Percentiles rank a stretch among this genome's conserved stretches.
These are phyloP conservation scores for Cremastobaeus sp. DNA, from an alignment of 2,888 invertebrate species.

Conservation along the genomic window DNA sequence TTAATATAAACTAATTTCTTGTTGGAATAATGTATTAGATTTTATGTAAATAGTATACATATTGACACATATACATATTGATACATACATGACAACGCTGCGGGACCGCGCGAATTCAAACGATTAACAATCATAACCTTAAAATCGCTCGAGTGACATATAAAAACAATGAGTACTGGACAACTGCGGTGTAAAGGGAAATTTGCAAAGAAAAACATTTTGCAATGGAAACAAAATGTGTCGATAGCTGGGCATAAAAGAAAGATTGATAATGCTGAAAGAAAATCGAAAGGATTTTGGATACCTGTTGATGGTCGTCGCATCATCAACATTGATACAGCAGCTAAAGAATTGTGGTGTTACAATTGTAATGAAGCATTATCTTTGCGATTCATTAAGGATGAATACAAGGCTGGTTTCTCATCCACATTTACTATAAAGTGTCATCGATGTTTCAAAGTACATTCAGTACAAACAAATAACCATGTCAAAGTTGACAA, in stretches of 20 bases:
- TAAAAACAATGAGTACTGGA: no score
- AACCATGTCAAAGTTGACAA: background rate
- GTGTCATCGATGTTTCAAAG: background rate
- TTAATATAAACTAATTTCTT: no score
- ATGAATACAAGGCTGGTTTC: background rate
- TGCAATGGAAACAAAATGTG: background rate
- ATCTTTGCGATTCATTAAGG: background rate
- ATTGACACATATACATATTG: no score
- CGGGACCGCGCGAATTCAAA: no score
- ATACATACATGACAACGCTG: no score
- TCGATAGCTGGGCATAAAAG: background rate
- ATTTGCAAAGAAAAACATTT: background rate
- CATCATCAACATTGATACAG: background rate
- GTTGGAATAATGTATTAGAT: no score
- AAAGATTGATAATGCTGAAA: background rate
- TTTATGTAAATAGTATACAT: no score
- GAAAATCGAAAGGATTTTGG: background rate
- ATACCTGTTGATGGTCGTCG: background rate
- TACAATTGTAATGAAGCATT: background rate
- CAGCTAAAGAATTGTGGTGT: background rate
- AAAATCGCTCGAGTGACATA: no score
- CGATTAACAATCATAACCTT: no score
- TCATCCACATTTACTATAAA: background rate
- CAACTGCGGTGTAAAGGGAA: no score
- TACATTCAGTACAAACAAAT: background rate